Conservation (phyloP, 2,797 vertebrate genomes). For the Rallus crepitans region DNA sequence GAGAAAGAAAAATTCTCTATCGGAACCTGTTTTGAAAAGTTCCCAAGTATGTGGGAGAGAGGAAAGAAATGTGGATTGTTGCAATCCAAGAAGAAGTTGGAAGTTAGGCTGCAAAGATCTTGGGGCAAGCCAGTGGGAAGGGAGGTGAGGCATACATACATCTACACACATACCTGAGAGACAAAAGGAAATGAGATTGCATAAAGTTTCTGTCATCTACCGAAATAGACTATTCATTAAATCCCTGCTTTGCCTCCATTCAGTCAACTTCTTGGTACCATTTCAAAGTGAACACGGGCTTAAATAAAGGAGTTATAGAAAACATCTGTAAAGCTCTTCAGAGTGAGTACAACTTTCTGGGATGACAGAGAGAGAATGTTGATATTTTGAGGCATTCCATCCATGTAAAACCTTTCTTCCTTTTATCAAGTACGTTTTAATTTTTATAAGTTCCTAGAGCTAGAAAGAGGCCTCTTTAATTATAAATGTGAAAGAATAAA, state of each 20-base stretch:
- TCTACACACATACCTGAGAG: not conserved
- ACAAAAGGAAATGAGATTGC: not conserved
- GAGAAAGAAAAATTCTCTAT: not conserved
- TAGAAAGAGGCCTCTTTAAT: constrained; percentile 10
- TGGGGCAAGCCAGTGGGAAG: not conserved
- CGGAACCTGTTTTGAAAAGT: not conserved
- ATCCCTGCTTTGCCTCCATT: not conserved
- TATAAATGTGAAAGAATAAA: constrained; percentile 41
- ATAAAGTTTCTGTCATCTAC: not conserved
- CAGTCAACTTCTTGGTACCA: not conserved
- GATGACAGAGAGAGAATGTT: not conserved
- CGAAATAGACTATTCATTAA: not conserved
- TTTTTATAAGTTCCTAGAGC: not conserved
- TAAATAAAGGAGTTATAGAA: not conserved
- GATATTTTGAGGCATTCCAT: constrained; percentile 4
- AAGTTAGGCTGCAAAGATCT: not conserved
- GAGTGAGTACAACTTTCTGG: not conserved
- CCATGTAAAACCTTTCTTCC: constrained; percentile 19
- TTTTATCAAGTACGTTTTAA: constrained; percentile 32
- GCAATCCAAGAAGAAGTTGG: not conserved
- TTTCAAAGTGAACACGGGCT: constrained; percentile 8
- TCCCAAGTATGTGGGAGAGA: not conserved
- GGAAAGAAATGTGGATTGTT: not conserved
- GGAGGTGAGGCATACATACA: not conserved
- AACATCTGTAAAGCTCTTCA: not conserved